Evolutionary conservation across 2,113 vertebrate genomes (phyloP), one percentile per base, ranked within the genome.

Genomic region (Nibea coibor): DNA sequence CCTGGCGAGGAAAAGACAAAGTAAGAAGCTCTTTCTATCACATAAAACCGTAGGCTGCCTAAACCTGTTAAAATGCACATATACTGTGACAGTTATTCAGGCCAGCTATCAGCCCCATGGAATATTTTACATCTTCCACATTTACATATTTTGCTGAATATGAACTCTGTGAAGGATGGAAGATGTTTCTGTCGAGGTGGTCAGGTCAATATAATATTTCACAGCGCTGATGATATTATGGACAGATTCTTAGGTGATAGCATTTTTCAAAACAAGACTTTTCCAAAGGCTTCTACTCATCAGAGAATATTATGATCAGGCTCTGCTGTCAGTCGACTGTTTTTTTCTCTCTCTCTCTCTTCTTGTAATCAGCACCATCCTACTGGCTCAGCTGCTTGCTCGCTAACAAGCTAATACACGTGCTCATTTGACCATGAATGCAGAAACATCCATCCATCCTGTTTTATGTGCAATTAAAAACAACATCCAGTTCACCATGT

Each of bases 61-160:
- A n/a, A n/a, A 68, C n/a, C 45, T 53, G 58, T 47, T 78, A 35
- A 65, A 66, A 75, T 59, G 48, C 72, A 67, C 75, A 80, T 14
- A 72, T 24, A 19, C 71, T 50, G 28, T 50, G 62, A 57, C 22
- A 35, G 11, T 39, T 14, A 50, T 24, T 50, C 8, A 70, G 31
- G 22, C 2, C 50, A 47, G 64, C 39, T 43, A 35, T n/a, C 2
- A 1, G 19, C 65, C 31, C 15, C 2, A 3, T 71, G 17, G 9
- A 28, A 31, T 59, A 4, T 76, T 64, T 54, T 67, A 39, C 26
- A 48, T 62, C 7, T 53, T 43, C 11, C 1, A 8, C 28, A 39
- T 73, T 77, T 68, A 10, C 48, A 61, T 77, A 67, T 64, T 78
- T 71, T 45, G 26, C 71, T 35, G 53, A 53, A 75, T 48, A 48